Base-by-base conservation (phyloP, 2,888 invertebrate species). In the Drymonia ruficornis region DNA sequence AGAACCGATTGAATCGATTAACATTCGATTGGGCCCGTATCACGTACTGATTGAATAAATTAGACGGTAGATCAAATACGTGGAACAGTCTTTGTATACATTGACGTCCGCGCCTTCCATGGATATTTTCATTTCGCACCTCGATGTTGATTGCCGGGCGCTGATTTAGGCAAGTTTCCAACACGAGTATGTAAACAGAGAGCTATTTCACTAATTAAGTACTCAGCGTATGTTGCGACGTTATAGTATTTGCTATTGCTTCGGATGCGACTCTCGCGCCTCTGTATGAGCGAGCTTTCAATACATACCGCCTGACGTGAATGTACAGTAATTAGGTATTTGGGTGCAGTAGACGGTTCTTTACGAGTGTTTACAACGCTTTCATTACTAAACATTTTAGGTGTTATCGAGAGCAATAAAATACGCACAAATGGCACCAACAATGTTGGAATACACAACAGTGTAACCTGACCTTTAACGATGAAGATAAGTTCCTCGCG, bases 151-250 rank as follows among this genome's bases (percentile, higher is more conserved):
- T 59, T 56, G 55, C 51, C 42, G 44, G 50, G 23, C 58, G 65
- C 72, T 76, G 71, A 80, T 81, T 82, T 80, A 81, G 80, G 75
- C 81, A 80, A 80, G 80, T 83, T 78, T 77, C 76, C 76, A 81
- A 76, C 72, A 74, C 67, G 67, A 72, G 76, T 80, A 81, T 80
- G 79, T 82, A 83, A 85, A 86, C 83, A 84, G 74, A 74, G 70
- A 75, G 75, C 84, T 83, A 86, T 89, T 87, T 88, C 81, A 79
- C 85, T 89, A 89, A 89, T 89, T 87, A 88, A 84, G 83, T 80
- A 84, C 72, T 28, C 81, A 75, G 65, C 67, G 78, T 73, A 77
- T 80, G 78, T 78, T 74, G 73, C 69, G 75, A 63, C 65, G 65
- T 13, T 46, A 68, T 72, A 65, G 70, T 62, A 56, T 57, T 47